Evolutionary conservation across 2,113 vertebrate species (phyloP).

Genomic region (Saccopteryx leptura): DNA sequence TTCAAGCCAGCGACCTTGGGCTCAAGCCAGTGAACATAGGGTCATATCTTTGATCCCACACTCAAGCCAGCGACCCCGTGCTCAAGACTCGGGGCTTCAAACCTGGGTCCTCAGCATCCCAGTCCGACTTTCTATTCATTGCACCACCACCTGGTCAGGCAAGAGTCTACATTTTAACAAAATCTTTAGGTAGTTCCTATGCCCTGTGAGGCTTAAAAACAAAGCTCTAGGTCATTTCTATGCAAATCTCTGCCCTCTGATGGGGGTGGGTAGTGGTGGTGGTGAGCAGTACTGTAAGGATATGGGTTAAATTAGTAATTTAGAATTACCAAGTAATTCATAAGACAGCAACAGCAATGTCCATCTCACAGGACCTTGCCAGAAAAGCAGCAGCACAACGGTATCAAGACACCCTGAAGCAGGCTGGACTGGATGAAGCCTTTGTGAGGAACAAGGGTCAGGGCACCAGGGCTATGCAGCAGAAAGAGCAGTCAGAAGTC

Average conservation of each 20-base stretch:
- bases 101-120: no score
- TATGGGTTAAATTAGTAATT: neutral
- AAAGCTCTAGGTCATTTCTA: slow-evolving; percentile 11
- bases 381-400: slow-evolving; percentile 90
- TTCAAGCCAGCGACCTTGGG: no score
- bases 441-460: slow-evolving; percentile 92
- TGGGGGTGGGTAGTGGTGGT: neutral
- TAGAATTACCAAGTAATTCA: slow-evolving; percentile 4
- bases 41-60: no score
- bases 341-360: neutral
- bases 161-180: neutral
- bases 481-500: slow-evolving; percentile 66
- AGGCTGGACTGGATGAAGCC: slow-evolving; percentile 92
- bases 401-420: slow-evolving; percentile 91
- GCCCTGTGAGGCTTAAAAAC: neutral
- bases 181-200: neutral
- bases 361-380: slow-evolving; percentile 84
- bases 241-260: neutral
- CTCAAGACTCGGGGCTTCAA: no score
- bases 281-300: neutral
- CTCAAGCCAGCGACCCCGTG: no score
- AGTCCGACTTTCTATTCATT: no score
- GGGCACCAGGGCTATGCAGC: slow-evolving; percentile 44
- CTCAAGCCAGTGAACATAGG: no score
- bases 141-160: no score